These are phyloP conservation scores for Centropyge bicolor DNA, from an alignment of 2,797 vertebrate species.

Conservation along the genomic window DNA sequence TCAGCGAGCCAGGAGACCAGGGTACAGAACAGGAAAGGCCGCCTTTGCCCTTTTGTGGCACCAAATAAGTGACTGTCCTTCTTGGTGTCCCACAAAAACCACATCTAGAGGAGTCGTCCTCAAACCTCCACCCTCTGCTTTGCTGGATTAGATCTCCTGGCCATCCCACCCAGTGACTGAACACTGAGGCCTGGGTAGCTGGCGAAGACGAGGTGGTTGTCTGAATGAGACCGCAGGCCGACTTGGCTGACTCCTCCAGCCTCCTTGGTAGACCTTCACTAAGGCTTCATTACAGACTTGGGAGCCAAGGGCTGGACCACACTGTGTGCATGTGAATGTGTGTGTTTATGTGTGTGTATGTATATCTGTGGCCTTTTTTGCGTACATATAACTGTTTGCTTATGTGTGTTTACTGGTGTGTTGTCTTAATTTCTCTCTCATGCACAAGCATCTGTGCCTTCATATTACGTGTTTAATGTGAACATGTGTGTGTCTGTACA, in stretches of 20 bases:
- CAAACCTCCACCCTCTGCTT: constrained; percentile 76
- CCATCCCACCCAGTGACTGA: constrained; percentile 84
- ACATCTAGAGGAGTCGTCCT: constrained; percentile 75
- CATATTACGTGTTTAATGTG: constrained; percentile 54
- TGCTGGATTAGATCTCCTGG: constrained; percentile 72
- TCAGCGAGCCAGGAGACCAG: constrained; percentile 44
- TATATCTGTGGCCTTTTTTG: constrained; percentile 38
- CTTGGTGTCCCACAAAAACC: constrained; percentile 79
- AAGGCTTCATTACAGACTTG: constrained; percentile 79
- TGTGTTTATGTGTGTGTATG: constrained; percentile 54
- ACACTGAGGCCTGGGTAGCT: constrained; percentile 71
- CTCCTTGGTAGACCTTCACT: constrained; percentile 80
- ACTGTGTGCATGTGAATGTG: constrained; percentile 70
- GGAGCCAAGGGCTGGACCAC: constrained; percentile 77
- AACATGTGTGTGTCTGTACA: constrained; percentile 47
- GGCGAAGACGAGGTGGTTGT: constrained; percentile 76
- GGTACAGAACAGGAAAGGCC: constrained; percentile 62
- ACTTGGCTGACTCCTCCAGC: constrained; percentile 77
- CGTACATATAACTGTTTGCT: constrained; percentile 50
- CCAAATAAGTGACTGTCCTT: constrained; percentile 74
- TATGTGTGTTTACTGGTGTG: constrained; percentile 56
- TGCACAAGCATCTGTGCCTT: constrained; percentile 43
- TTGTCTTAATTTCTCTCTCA: constrained; percentile 51
- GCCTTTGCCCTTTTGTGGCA: constrained; percentile 70
- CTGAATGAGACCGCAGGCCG: constrained; percentile 83